Percentiles rank a stretch among this genome's conserved stretches.
Evolutionary conservation across 1,140 invertebrate species (phyloP).

Genomic region (Eulimnadia texana): DNA sequence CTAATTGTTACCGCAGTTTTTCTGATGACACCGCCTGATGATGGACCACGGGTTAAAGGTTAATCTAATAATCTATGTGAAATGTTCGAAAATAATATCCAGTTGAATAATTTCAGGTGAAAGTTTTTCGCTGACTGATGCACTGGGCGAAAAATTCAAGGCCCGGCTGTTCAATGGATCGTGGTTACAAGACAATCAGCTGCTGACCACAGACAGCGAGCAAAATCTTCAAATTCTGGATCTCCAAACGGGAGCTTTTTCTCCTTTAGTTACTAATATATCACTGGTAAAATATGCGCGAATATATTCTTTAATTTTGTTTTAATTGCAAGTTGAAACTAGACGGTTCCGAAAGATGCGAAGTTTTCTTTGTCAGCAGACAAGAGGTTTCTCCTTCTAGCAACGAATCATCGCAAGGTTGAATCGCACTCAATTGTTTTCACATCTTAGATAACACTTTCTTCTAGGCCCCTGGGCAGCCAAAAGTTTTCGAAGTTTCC

Average conservation of each 20-base stretch:
- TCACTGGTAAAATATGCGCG: background rate
- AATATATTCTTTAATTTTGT: background rate
- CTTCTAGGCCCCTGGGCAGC: background rate
- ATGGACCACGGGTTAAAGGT: constrained; percentile 17
- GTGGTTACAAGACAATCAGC: constrained; percentile 57
- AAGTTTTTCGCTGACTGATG: constrained; percentile 47
- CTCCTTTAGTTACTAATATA: background rate
- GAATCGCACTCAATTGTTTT: background rate
- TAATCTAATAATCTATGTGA: background rate
- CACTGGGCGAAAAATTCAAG: constrained; percentile 44
- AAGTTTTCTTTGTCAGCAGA: constrained; percentile 11
- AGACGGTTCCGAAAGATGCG: background rate
- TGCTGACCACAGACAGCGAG: background rate
- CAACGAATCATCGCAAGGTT: constrained; percentile 5
- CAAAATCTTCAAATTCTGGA: constrained; percentile 12
- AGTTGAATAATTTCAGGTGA: background rate
- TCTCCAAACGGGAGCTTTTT: background rate
- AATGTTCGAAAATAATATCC: too few species aligned
- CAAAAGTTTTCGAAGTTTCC: constrained; percentile 2
- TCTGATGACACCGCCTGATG: constrained; percentile 16
- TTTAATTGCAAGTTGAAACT: too few species aligned
- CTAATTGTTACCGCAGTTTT: constrained; percentile 15
- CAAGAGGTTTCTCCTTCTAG: constrained; percentile 8
- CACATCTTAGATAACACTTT: background rate
- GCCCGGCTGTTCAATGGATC: constrained; percentile 54